Conservation (phyloP, 2,797 vertebrate genomes). For the Calcarius lapponicus region DNA sequence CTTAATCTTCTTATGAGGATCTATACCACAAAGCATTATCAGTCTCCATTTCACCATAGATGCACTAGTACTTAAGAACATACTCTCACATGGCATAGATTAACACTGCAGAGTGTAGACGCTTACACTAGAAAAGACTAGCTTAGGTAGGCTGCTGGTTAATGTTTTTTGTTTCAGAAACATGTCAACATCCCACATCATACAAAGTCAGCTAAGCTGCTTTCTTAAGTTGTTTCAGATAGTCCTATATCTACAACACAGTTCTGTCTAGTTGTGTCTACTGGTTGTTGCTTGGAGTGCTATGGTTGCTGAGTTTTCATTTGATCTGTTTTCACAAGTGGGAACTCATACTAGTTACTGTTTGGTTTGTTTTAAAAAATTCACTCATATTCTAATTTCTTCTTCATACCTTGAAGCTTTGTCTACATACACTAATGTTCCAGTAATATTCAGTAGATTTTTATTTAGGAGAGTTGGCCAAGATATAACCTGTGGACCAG, state of each 20-base stretch:
- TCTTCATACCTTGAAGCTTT: not conserved
- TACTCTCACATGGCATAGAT: not conserved
- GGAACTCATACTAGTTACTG: not conserved
- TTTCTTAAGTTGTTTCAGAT: not conserved
- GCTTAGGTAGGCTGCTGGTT: not conserved
- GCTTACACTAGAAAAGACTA: not conserved
- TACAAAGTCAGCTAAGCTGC: not conserved
- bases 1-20: not conserved
- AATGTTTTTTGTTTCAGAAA: not conserved
- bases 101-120: not conserved
- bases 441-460: not conserved
- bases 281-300: not conserved
- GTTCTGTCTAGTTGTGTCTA: not conserved
- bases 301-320: not conserved
- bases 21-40: not conserved
- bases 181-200: accelerated
- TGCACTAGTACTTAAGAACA: not conserved
- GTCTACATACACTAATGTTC: not conserved
- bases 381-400: not conserved
- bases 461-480: not conserved
- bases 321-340: not conserved
- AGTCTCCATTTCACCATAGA: not conserved
- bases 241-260: not conserved
- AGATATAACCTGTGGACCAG: not conserved
- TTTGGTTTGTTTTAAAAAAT: not conserved